phyloP scores from a whole-genome alignment of 2,888 invertebrate species.

The Ceramica pisi region DNA sequence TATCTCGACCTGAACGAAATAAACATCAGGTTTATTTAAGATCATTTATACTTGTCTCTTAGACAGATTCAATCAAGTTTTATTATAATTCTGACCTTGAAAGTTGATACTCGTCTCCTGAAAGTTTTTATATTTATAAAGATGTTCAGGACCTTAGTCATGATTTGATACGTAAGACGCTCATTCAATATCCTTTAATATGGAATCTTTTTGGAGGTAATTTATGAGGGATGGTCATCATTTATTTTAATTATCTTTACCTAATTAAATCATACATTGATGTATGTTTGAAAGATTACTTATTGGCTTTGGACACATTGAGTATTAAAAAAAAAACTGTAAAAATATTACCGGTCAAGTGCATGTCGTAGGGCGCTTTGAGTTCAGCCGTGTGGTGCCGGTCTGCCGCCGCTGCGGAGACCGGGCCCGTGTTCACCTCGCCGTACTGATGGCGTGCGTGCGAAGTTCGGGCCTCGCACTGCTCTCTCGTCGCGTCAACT shows the following conservation, averaged over 20 bases:
- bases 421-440: slow-evolving; percentile 25
- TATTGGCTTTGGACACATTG: not conserved
- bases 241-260: not conserved
- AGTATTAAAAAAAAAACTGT: not conserved
- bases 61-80: not conserved
- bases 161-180: too few relatives aligned
- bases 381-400: slow-evolving; percentile 39
- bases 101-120: not conserved
- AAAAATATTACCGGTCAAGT: slow-evolving; percentile 31
- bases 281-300: not conserved
- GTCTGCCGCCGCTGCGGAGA: slow-evolving; percentile 19
- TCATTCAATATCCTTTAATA: not conserved
- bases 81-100: not conserved
- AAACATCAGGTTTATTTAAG: not conserved
- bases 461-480: slow-evolving; percentile 34
- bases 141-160: not conserved
- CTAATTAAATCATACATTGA: not conserved
- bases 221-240: not conserved
- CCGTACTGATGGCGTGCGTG: slow-evolving; percentile 40
- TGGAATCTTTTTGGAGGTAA: not conserved
- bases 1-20: slow-evolving; percentile 81
- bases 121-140: too few relatives aligned
- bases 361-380: slow-evolving; percentile 42
- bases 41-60: not conserved
- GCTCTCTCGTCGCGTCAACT: slow-evolving; percentile 43